Conservation (phyloP, 2,113 vertebrate species). For the Acrocephalus kingi region DNA sequence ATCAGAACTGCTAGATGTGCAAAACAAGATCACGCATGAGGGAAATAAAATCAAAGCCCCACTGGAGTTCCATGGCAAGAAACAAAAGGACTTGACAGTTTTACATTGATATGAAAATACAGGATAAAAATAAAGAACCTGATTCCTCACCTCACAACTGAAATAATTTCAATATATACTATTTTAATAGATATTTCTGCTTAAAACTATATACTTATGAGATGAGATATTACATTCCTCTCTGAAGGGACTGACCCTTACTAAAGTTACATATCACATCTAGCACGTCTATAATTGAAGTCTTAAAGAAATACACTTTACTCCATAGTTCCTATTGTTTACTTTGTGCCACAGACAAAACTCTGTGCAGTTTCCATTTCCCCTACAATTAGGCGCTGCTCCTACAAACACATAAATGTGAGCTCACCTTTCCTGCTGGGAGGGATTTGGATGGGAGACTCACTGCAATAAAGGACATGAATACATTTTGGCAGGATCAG, state of each 20-base stretch:
- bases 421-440: constrained; percentile 44
- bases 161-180: not conserved
- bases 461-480: not conserved
- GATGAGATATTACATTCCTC: not conserved
- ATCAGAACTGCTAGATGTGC: not conserved
- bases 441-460: not conserved
- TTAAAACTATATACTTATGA: not conserved
- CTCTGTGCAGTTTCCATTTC: constrained; percentile 5
- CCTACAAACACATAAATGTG: constrained; percentile 7
- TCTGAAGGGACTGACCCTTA: not conserved
- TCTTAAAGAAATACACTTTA: not conserved
- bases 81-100: not conserved
- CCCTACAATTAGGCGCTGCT: not conserved
- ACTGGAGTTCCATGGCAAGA: not conserved
- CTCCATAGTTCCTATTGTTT: not conserved
- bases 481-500: constrained; percentile 16
- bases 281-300: not conserved
- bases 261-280: not conserved
- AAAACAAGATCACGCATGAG: not conserved
- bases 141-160: not conserved
- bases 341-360: constrained; percentile 4
- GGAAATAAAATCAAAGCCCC: not conserved
- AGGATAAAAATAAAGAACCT: not conserved
- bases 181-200: not conserved
- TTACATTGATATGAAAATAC: not conserved